Base-by-base conservation (phyloP, 2,888 invertebrate genomes). In the Ctena decussata region DNA sequence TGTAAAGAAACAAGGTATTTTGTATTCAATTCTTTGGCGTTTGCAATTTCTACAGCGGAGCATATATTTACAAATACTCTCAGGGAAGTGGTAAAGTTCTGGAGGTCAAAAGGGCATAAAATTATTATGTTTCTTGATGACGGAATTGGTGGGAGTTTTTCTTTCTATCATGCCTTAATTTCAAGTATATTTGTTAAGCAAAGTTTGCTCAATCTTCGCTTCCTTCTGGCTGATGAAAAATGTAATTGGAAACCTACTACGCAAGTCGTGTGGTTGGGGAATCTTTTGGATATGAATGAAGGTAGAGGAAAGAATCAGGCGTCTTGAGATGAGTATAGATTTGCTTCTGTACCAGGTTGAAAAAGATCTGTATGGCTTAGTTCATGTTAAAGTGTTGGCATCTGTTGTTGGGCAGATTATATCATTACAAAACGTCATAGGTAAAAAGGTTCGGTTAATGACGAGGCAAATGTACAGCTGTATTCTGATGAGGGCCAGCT, bases 101-200 rank as follows among this genome's bases (percentile, higher is more conserved):
- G 82, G 80, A 72, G 89, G 24, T 39, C 77, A 53, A 15, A 53
- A 30, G 80, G 83, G 30, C 72, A 73, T 32, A 82, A 57, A 5
- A 41, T 86, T 3, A 69, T 86, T 21, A 77, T 85, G 41, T 89
- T 83, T 80, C 49, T 89, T 41, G 89, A 86, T 35, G 84, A 86
- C 60, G 82, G 86, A 30, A 74, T 85, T 6, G 80, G 80, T 0
- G 85, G 82, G 0, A 27, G 46, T 24, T 24, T 37, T 5, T 44
- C 27, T 35, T 76, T 32, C 1, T 60, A 35, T 5, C 30, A 77
- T 32, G 84, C 84, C 0, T 6, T 71, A 24, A 37, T 6, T 24
- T 71, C 39, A 37, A 37, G 71, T 24, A 71, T 1, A 6, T 41
- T 39, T 71, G 71, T 24, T 24, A 71, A 37, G 37, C 24, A 37